phyloP scores from a whole-genome alignment of 1,140 invertebrate genomes.

The Drosophila nigromelanica region DNA sequence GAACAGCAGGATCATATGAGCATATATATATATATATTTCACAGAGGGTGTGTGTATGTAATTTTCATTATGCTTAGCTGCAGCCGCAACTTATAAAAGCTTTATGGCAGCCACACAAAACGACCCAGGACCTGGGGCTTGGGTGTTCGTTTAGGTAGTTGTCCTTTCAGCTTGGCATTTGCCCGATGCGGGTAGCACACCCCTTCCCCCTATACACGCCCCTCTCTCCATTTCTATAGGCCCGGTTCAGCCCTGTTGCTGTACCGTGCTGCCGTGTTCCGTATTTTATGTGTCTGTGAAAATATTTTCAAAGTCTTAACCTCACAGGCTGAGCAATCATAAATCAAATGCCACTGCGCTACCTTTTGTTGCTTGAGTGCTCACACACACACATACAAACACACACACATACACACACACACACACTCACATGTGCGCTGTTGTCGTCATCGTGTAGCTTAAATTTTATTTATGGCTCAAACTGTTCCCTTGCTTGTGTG shows the following conservation, averaged over 20 bases:
- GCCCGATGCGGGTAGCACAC: background rate
- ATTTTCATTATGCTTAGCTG: conserved; percentile 57
- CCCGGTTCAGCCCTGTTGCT: conserved; percentile 18
- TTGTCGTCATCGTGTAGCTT: conserved; percentile 73
- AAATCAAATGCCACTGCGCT: conserved; percentile 76
- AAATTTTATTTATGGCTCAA: conserved; percentile 79
- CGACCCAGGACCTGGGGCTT: background rate
- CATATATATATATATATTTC: background rate
- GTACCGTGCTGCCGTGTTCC: conserved; percentile 15
- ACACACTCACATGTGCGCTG: conserved; percentile 29
- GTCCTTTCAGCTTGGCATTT: conserved; percentile 12
- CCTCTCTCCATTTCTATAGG: background rate
- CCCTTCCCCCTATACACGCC: background rate
- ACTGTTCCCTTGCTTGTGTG: conserved; percentile 39
- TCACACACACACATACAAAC: conserved; percentile 32
- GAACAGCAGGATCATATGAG: conserved; percentile 61
- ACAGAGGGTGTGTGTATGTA: conserved; percentile 8
- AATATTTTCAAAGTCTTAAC: conserved; percentile 82
- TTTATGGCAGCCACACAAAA: conserved; percentile 51
- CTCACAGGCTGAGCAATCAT: conserved; percentile 78
- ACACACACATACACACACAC: conserved; percentile 14
- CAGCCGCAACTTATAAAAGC: conserved; percentile 70
- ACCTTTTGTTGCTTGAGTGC: conserved; percentile 80
- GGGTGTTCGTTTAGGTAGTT: conserved; percentile 2
- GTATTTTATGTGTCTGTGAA: conserved; percentile 73